Conservation (phyloP, 2,113 vertebrate species). For the Peromyscus maniculatus region DNA sequence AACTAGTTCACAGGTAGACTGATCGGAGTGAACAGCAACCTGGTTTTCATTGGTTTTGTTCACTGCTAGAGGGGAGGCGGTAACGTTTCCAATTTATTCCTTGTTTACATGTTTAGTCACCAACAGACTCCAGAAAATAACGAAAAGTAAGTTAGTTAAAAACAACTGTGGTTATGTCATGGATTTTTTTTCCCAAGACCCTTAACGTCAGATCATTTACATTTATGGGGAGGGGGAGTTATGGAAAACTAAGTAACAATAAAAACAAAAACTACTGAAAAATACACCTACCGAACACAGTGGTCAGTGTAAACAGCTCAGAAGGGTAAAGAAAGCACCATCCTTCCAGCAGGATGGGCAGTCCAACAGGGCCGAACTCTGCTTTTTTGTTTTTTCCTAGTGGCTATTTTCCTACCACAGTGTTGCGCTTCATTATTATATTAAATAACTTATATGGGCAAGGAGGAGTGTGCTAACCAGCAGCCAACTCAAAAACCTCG, state of each 20-base stretch:
- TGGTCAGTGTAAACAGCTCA: conserved; percentile 75
- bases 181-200: conserved; percentile 21
- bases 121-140: conserved; percentile 64
- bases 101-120: conserved; percentile 64
- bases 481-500: conserved; percentile 90
- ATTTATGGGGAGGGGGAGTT: conserved; percentile 66
- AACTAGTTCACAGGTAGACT: conserved; percentile 78
- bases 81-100: conserved; percentile 50
- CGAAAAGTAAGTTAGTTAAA: conserved; percentile 58
- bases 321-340: conserved; percentile 61
- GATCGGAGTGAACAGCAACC: conserved; percentile 53
- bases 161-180: conserved; percentile 63
- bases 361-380: conserved; percentile 76
- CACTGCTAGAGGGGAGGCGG: background rate
- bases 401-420: conserved; percentile 82
- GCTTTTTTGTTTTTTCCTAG: conserved; percentile 31
- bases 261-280: conserved; percentile 55
- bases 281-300: conserved; percentile 65
- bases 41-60: conserved; percentile 52
- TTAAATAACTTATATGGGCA: conserved; percentile 85
- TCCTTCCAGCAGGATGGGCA: conserved; percentile 46
- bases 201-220: conserved; percentile 72
- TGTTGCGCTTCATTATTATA: conserved; percentile 82
- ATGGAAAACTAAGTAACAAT: conserved; percentile 64
- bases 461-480: conserved; percentile 93